Conservation (phyloP, 2,888 invertebrate genomes). For the Lycaena phlaeas region DNA sequence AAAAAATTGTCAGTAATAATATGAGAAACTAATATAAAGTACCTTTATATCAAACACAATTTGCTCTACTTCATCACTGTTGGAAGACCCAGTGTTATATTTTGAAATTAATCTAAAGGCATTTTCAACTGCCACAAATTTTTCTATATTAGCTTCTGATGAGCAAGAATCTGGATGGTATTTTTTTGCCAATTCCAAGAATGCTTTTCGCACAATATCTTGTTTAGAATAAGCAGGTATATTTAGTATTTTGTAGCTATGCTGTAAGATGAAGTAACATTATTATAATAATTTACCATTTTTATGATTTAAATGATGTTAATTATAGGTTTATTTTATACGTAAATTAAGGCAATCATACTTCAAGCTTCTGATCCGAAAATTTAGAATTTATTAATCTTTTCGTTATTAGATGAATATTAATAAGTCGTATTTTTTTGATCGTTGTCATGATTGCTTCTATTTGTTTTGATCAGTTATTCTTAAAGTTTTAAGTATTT, state of each 20-base stretch:
- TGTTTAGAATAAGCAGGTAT: slow-evolving; percentile 79
- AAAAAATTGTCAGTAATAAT: background rate
- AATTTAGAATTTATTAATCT: background rate
- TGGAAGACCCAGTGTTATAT: slow-evolving; percentile 67
- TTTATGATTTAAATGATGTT: too few relatives aligned
- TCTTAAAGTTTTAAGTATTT: too few relatives aligned
- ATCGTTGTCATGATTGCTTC: too few relatives aligned
- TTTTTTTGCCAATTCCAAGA: slow-evolving; percentile 82
- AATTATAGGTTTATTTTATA: background rate
- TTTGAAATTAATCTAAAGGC: slow-evolving; percentile 82
- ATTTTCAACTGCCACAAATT: slow-evolving; percentile 82
- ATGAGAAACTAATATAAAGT: slow-evolving; percentile 19
- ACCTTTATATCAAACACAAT: slow-evolving; percentile 78
- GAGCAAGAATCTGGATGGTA: slow-evolving; percentile 89
- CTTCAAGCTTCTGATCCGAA: background rate
- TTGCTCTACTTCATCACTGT: slow-evolving; percentile 69
- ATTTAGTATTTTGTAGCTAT: slow-evolving; percentile 78
- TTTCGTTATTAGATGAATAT: background rate
- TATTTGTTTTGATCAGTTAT: too few relatives aligned
- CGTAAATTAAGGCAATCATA: background rate
- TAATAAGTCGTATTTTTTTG: too few relatives aligned
- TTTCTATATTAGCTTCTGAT: slow-evolving; percentile 78
- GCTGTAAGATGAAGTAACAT: slow-evolving; percentile 48
- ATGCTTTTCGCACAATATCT: slow-evolving; percentile 80
- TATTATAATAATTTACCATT: background rate